phyloP scores from a whole-genome alignment of 2,888 invertebrate species.

The Harpalus rubripes region DNA sequence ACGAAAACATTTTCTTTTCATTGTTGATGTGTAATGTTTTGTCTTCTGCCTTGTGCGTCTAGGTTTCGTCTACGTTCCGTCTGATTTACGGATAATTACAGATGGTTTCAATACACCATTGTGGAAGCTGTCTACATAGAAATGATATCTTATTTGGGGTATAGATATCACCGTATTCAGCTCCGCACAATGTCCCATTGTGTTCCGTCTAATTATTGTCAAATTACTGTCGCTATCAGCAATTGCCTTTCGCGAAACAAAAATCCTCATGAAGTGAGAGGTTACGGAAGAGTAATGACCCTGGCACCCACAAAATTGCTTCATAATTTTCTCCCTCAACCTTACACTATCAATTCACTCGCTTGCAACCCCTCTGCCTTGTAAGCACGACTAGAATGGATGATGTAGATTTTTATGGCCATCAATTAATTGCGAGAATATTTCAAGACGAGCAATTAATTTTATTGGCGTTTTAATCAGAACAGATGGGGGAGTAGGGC shows the following conservation, averaged over 20 bases:
- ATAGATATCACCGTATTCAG: slow-evolving; percentile 24
- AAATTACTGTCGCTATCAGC: slow-evolving; percentile 19
- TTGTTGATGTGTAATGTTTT: neutral
- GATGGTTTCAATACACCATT: slow-evolving; percentile 28
- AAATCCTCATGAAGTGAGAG: neutral
- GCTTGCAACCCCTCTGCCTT: neutral
- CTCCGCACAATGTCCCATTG: slow-evolving; percentile 16
- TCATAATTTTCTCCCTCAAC: slow-evolving; percentile 77
- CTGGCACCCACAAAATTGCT: slow-evolving; percentile 77
- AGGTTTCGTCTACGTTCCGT: neutral
- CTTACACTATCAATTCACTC: slow-evolving; percentile 74
- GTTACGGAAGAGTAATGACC: slow-evolving; percentile 74
- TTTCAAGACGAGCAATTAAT: slow-evolving; percentile 6
- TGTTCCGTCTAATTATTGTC: slow-evolving; percentile 32
- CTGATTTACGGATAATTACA: slow-evolving; percentile 17
- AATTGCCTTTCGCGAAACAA: slow-evolving; percentile 2
- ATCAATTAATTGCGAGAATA: neutral
- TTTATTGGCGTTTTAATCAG: slow-evolving; percentile 6
- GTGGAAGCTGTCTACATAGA: slow-evolving; percentile 35
- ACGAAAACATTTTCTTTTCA: too few relatives aligned
- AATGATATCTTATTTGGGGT: slow-evolving; percentile 37
- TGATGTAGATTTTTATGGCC: slow-evolving; percentile 5
- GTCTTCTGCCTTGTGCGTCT: neutral
- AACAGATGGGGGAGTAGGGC: neutral
- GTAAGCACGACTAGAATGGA: neutral